A percentile compares a stretch with the other conserved stretches of the same genome.
Evolutionary conservation across 2,888 invertebrate genomes (phyloP).

Genomic region (Cheilosia variabilis): DNA sequence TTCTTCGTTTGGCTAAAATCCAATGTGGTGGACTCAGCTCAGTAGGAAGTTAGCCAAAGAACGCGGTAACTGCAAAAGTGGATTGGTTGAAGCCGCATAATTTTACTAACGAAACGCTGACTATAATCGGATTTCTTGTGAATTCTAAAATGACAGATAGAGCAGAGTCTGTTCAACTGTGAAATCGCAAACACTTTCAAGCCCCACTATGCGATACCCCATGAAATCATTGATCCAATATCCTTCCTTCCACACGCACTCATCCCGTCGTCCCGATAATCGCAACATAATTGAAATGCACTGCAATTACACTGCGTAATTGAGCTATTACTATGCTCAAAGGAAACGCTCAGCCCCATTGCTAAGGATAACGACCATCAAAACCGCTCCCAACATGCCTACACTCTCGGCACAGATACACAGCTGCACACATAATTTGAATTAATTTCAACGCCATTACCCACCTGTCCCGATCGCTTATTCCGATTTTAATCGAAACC

Average conservation of each 20-base stretch:
- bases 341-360: slow-evolving; percentile 40
- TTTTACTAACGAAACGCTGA: too few relatives aligned
- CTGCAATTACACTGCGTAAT: slow-evolving; percentile 68
- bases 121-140: too few relatives aligned
- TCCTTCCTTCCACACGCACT: slow-evolving; percentile 1
- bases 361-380: slow-evolving; percentile 53
- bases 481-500: slow-evolving; percentile 33
- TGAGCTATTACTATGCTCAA: slow-evolving; percentile 64
- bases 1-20: too few relatives aligned
- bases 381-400: slow-evolving; percentile 1
- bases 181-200: not conserved
- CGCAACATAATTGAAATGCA: slow-evolving; percentile 61
- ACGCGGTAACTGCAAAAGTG: too few relatives aligned
- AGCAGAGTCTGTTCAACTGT: too few relatives aligned
- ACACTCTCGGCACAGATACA: not conserved
- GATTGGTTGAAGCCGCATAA: too few relatives aligned
- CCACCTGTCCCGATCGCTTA: slow-evolving; percentile 11
- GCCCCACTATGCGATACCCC: not conserved
- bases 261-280: slow-evolving; percentile 47
- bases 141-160: too few relatives aligned
- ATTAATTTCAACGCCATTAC: slow-evolving; percentile 67
- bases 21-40: too few relatives aligned
- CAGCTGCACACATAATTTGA: slow-evolving; percentile 62
- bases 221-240: not conserved
- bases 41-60: too few relatives aligned